These are phyloP conservation scores for Pteria penguin DNA, from an alignment of 2,888 invertebrate species.

Conservation along the genomic window DNA sequence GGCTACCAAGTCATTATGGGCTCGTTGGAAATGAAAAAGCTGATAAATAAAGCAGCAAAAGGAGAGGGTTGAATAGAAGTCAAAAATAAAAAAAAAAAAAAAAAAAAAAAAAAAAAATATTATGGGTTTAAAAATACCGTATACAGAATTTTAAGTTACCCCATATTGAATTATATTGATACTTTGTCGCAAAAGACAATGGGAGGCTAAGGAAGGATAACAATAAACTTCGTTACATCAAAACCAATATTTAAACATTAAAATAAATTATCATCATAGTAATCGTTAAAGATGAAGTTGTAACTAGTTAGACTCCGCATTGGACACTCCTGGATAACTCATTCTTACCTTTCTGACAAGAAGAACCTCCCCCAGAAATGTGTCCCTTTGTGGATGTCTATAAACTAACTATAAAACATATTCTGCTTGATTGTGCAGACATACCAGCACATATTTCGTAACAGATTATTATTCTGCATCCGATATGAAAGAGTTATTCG, in stretches of 20 bases:
- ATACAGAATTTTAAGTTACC: not conserved
- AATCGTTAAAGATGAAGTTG: not conserved
- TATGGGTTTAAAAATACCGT: not conserved
- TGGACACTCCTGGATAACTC: too few relatives aligned
- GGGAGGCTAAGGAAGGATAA: too few relatives aligned
- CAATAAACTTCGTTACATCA: too few relatives aligned
- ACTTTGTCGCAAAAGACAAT: too few relatives aligned
- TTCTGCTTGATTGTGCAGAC: not conserved
- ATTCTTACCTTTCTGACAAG: too few relatives aligned
- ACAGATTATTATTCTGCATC: too few relatives aligned
- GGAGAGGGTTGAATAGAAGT: too few relatives aligned
- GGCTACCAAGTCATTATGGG: not conserved
- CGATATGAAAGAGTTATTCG: too few relatives aligned
- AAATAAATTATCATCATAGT: too few relatives aligned
- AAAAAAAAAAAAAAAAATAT: not conserved
- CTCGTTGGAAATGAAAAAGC: too few relatives aligned
- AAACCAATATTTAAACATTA: too few relatives aligned
- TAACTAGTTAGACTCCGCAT: not conserved
- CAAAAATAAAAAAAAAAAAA: too few relatives aligned
- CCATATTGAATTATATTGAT: not conserved
- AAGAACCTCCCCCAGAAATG: not conserved
- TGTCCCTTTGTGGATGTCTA: not conserved
- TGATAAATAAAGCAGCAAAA: not conserved
- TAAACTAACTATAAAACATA: not conserved
- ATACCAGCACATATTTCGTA: not conserved